Base-by-base conservation (phyloP, 2,888 invertebrate genomes). In the Choristoneura rosaceana region DNA sequence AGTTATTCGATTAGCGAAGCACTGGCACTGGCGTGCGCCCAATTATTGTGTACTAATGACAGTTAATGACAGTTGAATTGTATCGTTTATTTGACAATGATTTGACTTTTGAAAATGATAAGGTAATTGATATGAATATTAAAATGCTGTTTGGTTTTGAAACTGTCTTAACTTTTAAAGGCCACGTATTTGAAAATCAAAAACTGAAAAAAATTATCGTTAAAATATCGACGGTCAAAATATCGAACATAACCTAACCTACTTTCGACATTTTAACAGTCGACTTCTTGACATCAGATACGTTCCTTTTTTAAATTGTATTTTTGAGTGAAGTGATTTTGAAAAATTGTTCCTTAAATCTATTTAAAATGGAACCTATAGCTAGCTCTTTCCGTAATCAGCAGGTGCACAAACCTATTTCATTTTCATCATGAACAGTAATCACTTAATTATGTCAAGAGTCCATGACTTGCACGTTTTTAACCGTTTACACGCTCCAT, bases 1-100 rank as follows among this genome's bases (percentile, higher is more conserved):
- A 80, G 71, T 82, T 79, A 62, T 64, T 70, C 66, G 60, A 60
- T 65, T 63, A 69, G 63, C 63, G 50, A 41, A 73, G 15, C 62
- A 63, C 17, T 69, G 15, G 67, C 61, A 45, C 3, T 67, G 61
- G 55, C 55, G 62, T 67, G 71, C 45, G 67, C 62, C 52, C 65
- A 14, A 75, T 75, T 73, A 68, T 52, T 71, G 68, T 43, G 43
- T 47, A 41, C 58, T 75, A 75, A 75, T 71, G 74, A 70, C 68
- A 63, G 66, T 45, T 52, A 75, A 75, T 71, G 74, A 70, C 68
- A 63, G 66, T 58, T 52, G 55, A 5, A 55, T 55, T 55, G 33
- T n/a, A 4, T 2, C 34, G 34, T 59, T 58, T 58, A 58, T 58
- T 59, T 34, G 34, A 59, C 59, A 59, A 5, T 5, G 34, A 33